Evolutionary conservation across 2,113 vertebrate species (phyloP).

Genomic region (Dasyurus viverrinus): DNA sequence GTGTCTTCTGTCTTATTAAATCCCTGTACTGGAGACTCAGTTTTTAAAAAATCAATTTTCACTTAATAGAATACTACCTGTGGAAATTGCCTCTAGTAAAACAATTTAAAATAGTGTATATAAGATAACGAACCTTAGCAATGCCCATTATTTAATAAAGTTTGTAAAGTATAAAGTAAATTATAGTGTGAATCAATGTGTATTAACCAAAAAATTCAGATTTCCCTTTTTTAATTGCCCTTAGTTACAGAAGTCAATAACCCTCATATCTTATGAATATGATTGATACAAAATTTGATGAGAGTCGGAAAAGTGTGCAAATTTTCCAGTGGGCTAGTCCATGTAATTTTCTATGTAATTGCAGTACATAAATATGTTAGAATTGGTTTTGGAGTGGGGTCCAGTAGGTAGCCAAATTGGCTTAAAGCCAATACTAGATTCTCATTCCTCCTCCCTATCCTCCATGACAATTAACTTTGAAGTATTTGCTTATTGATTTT

Average conservation of each 20-base stretch:
- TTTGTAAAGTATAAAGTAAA: conserved; percentile 85
- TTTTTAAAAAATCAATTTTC: conserved; percentile 60
- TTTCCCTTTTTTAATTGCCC: conserved; percentile 41
- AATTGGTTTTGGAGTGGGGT: neutral
- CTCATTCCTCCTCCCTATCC: neutral
- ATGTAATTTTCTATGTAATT: conserved; percentile 73
- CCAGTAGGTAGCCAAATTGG: neutral
- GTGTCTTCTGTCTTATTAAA: conserved; percentile 55
- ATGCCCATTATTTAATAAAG: conserved; percentile 86
- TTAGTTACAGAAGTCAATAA: conserved; percentile 9
- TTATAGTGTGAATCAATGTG: conserved; percentile 73
- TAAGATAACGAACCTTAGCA: conserved; percentile 75
- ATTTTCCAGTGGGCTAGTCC: conserved; percentile 61
- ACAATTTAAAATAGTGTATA: conserved; percentile 79
- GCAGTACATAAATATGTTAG: conserved; percentile 63
- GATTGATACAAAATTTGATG: neutral
- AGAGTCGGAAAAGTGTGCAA: conserved; percentile 39
- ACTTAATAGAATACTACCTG: conserved; percentile 56
- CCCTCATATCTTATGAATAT: conserved; percentile 28
- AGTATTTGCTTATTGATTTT: conserved; percentile 5
- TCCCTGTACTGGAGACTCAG: conserved; percentile 54
- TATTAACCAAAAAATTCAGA: conserved; percentile 56
- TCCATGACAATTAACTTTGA: neutral
- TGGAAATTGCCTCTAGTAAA: conserved; percentile 58
- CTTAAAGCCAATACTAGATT: neutral